Evolutionary conservation across 1,140 invertebrate species (phyloP).

Genomic region (Drosophila equinoxialis): DNA sequence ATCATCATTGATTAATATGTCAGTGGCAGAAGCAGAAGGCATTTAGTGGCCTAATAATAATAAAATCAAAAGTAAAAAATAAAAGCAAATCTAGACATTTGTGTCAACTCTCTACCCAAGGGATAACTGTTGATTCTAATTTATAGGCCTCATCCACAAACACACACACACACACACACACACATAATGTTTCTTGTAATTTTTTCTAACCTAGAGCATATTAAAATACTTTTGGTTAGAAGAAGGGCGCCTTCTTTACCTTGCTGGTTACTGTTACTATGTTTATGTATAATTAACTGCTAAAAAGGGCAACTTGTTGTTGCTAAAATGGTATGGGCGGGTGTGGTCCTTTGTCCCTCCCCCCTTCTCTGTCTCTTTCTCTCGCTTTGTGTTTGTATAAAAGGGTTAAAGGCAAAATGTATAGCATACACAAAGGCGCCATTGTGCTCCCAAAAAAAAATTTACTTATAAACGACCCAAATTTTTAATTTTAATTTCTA

Average conservation of each 20-base stretch:
- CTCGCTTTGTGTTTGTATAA: slow-evolving; percentile 27
- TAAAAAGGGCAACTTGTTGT: slow-evolving; percentile 78
- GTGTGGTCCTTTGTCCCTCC: slow-evolving; percentile 47
- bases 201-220: not conserved
- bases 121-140: too few species aligned
- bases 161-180: not conserved
- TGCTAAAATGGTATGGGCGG: slow-evolving; percentile 55
- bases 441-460: slow-evolving; percentile 47
- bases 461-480: slow-evolving; percentile 62
- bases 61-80: too few species aligned
- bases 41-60: not conserved
- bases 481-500: slow-evolving; percentile 38
- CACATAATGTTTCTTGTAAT: not conserved
- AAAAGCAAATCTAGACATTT: slow-evolving; percentile 22
- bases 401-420: slow-evolving; percentile 73
- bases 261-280: slow-evolving; percentile 9
- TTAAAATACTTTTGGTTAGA: not conserved
- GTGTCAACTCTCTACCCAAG: slow-evolving; percentile 7
- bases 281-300: slow-evolving; percentile 74
- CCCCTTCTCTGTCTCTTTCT: slow-evolving; percentile 14
- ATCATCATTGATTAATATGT: slow-evolving; percentile 81
- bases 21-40: slow-evolving; percentile 42
- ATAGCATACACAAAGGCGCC: slow-evolving; percentile 79
- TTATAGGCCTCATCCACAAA: too few species aligned
- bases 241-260: not conserved